A percentile compares a stretch with the other conserved stretches of the same genome.
Evolutionary conservation across 2,888 invertebrate species (phyloP).

Genomic region (Agrotis segetum): DNA sequence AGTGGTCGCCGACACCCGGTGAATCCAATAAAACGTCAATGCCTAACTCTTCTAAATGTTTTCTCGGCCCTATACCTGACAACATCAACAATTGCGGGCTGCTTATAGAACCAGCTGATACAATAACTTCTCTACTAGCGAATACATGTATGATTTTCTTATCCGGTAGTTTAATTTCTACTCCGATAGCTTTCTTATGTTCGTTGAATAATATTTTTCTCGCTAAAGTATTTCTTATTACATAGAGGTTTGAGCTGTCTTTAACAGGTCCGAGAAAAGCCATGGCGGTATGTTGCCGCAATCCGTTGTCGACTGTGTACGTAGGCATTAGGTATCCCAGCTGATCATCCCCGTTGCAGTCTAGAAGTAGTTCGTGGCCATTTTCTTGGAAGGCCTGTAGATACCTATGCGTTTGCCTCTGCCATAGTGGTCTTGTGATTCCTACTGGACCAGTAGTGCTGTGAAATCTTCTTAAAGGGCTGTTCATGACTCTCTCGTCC

Average conservation of each 20-base stretch:
- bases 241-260: conserved; percentile 69
- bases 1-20: conserved; percentile 75
- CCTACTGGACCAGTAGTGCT: conserved; percentile 70
- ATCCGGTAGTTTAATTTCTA: conserved; percentile 69
- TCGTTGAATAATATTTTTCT: conserved; percentile 72
- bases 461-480: conserved; percentile 75
- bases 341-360: conserved; percentile 71
- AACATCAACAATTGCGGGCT: conserved; percentile 80
- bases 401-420: conserved; percentile 78
- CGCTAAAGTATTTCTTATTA: conserved; percentile 72
- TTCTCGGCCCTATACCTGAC: conserved; percentile 78
- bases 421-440: conserved; percentile 74
- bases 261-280: conserved; percentile 70
- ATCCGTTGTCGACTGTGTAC: conserved; percentile 67
- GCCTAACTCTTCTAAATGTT: conserved; percentile 71
- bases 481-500: conserved; percentile 66
- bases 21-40: conserved; percentile 71
- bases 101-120: conserved; percentile 78
- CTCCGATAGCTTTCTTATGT: conserved; percentile 68
- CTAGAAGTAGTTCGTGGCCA: conserved; percentile 68
- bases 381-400: conserved; percentile 71
- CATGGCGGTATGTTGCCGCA: conserved; percentile 72
- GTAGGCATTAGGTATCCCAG: conserved; percentile 70
- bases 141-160: conserved; percentile 60
- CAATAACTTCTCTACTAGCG: conserved; percentile 74